Evolutionary conservation across 37 sponge, comb jelly and placozoan species (phyloP).

Genomic region (Spongilla lacustris): DNA sequence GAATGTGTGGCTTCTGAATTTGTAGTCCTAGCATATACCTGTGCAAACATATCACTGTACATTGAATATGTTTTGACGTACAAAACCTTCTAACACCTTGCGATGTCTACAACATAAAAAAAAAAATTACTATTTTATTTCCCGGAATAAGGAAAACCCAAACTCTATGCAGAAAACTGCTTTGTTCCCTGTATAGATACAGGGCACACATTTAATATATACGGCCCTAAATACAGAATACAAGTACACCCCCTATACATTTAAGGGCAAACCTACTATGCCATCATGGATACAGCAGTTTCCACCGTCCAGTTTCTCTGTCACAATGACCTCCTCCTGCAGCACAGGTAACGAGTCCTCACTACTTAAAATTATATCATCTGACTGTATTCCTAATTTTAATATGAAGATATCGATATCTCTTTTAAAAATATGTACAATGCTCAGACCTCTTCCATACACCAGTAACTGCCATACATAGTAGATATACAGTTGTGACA

Average conservation of each 20-base stretch:
- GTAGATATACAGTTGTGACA: too few species aligned
- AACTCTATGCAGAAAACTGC: too few species aligned
- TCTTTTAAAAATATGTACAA: background rate
- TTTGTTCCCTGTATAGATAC: too few species aligned
- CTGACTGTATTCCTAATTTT: conserved; percentile 45
- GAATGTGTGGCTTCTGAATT: conserved; percentile 69
- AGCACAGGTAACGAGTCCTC: conserved; percentile 29
- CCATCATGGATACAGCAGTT: conserved; percentile 75
- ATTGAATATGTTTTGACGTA: background rate
- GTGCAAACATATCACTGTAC: background rate
- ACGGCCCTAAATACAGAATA: too few species aligned
- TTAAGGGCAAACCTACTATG: conserved; percentile 44
- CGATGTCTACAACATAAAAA: too few species aligned
- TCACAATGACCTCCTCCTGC: conserved; percentile 60
- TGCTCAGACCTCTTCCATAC: too few species aligned
- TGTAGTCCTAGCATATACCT: conserved; percentile 77
- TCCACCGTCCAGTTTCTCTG: conserved; percentile 86
- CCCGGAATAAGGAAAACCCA: too few species aligned
- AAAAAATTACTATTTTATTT: too few species aligned
- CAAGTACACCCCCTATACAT: too few species aligned
- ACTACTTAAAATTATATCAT: conserved; percentile 30
- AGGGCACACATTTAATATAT: too few species aligned
- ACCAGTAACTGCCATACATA: too few species aligned
- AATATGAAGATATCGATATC: background rate
- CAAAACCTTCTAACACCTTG: too few species aligned